Conservation (phyloP, 2,888 invertebrate genomes). For the Andrena haemorrhoa region DNA sequence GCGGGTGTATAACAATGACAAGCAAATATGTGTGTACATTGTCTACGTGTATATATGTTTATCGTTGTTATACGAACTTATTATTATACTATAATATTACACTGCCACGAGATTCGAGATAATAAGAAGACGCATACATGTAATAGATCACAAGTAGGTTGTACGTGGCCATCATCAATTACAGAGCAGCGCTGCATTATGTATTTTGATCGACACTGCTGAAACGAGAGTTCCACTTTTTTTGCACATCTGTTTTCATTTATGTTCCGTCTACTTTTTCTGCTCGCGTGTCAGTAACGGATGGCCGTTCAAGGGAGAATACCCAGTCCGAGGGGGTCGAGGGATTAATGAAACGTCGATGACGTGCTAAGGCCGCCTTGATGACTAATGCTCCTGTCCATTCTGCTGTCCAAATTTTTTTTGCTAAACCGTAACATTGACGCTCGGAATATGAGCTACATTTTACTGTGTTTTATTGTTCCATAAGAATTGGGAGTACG, state of each 20-base stretch:
- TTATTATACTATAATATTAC: conserved; percentile 38
- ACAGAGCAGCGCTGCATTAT: conserved; percentile 76
- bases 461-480: background rate
- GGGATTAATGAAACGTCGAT: background rate
- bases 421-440: background rate
- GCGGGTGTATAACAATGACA: conserved; percentile 66
- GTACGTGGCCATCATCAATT: conserved; percentile 76
- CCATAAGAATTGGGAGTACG: background rate
- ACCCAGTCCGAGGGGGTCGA: background rate
- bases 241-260: conserved; percentile 42
- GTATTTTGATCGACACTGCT: conserved; percentile 43
- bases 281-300: background rate
- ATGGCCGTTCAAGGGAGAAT: conserved; percentile 8
- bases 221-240: conserved; percentile 53
- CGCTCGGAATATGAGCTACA: background rate
- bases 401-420: background rate
- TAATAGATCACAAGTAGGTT: conserved; percentile 66
- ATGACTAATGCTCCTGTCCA: background rate
- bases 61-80: conserved; percentile 18
- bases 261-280: conserved; percentile 6
- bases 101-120: conserved; percentile 46
- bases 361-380: background rate
- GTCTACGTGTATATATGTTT: background rate
- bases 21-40: conserved; percentile 33
- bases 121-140: conserved; percentile 43